phyloP scores from a whole-genome alignment of 2,113 vertebrate genomes.

The Elgaria multicarinata region DNA sequence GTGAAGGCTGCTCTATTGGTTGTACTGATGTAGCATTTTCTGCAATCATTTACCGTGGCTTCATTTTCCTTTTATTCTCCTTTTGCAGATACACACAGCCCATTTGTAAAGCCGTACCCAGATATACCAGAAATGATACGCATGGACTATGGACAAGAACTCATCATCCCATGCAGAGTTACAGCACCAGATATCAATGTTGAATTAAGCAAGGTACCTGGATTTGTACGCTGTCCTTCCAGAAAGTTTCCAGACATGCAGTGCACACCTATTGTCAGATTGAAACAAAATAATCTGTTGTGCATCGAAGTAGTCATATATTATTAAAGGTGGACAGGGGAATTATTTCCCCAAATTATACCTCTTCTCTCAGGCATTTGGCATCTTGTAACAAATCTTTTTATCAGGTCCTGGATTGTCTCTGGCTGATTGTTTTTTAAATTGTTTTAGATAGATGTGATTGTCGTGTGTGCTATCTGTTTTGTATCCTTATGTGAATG shows the following conservation, averaged over 20 bases:
- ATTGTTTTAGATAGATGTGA: no score
- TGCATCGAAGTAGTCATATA: background rate
- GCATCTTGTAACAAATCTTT: no score
- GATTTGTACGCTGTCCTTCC: background rate
- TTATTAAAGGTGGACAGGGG: background rate
- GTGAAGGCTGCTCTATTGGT: background rate
- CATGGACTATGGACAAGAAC: slow-evolving; percentile 82
- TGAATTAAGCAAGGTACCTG: slow-evolving; percentile 80
- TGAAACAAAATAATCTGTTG: background rate
- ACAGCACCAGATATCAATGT: slow-evolving; percentile 86
- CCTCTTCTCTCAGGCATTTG: no score
- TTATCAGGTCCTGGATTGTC: no score
- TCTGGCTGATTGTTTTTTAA: no score
- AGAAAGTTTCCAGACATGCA: background rate
- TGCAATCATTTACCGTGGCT: background rate
- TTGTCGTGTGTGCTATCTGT: no score
- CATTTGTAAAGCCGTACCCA: slow-evolving; percentile 86
- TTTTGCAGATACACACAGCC: slow-evolving; percentile 85
- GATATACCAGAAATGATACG: slow-evolving; percentile 82
- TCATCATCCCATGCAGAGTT: slow-evolving; percentile 92
- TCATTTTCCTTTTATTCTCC: slow-evolving; percentile 32
- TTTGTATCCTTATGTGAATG: no score
- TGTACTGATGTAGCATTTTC: background rate
- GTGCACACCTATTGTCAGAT: background rate
- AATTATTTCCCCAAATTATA: no score